phyloP scores from a whole-genome alignment of 2,888 invertebrate species.

The Crepidodera aurea region DNA sequence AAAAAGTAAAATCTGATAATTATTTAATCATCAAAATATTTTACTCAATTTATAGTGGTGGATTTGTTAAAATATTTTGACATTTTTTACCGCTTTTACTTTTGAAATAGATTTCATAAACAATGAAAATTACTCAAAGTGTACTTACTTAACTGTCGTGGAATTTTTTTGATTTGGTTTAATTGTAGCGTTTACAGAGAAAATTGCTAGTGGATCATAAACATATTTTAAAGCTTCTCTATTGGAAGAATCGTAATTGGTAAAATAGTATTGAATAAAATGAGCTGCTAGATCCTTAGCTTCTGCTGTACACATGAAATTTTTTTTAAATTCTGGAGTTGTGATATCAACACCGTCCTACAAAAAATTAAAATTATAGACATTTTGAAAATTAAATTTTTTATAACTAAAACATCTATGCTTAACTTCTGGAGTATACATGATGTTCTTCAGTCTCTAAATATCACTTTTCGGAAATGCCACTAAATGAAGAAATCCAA shows the following conservation, averaged over 20 bases:
- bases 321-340: slow-evolving; percentile 24
- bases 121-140: background rate
- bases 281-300: slow-evolving; percentile 34
- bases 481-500: no score
- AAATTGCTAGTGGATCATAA: slow-evolving; percentile 35
- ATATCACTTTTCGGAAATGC: no score
- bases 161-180: slow-evolving; percentile 28
- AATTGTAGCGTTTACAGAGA: slow-evolving; percentile 35
- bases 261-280: slow-evolving; percentile 39
- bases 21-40: no score
- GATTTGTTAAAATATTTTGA: no score
- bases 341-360: slow-evolving; percentile 30
- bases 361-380: slow-evolving; percentile 21
- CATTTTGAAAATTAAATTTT: no score
- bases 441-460: no score
- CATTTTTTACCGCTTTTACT: no score
- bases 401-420: no score
- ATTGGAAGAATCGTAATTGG: slow-evolving; percentile 32
- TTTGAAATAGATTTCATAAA: no score
- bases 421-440: no score
- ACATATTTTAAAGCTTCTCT: slow-evolving; percentile 27
- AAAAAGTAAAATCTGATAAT: no score
- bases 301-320: slow-evolving; percentile 30
- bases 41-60: no score
- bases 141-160: slow-evolving; percentile 23